Conservation (phyloP, 64 coral and sea anemone genomes). For the Dendrophyllia cribrosa region DNA sequence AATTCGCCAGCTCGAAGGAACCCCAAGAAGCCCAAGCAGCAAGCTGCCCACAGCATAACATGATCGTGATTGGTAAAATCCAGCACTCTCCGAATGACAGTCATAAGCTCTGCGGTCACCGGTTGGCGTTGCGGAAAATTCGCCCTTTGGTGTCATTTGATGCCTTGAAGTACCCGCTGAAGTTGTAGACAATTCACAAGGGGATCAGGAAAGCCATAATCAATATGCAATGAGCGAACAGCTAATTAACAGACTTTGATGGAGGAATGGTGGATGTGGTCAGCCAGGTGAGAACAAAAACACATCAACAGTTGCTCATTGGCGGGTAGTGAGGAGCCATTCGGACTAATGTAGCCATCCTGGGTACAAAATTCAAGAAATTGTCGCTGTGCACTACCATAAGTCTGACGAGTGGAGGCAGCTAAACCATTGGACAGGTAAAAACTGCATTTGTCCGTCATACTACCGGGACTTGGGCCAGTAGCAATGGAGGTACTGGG, state of each 20-base stretch:
- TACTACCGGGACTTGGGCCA: neutral
- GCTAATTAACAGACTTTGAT: conserved; percentile 27
- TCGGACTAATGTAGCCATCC: neutral
- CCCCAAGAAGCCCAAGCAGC: conserved; percentile 5
- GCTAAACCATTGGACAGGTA: conserved; percentile 8
- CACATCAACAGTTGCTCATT: neutral
- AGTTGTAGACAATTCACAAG: conserved; percentile 7
- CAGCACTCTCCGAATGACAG: neutral
- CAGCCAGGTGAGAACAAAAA: neutral
- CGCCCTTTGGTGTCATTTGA: neutral
- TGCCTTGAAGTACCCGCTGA: neutral
- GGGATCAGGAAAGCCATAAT: conserved; percentile 15
- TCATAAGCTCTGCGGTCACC: neutral
- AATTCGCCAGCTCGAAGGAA: neutral
- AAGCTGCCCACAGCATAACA: conserved; percentile 45
- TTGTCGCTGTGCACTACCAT: neutral
- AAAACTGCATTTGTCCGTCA: neutral
- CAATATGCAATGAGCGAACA: conserved; percentile 16
- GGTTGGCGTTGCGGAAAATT: neutral
- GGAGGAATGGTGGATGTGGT: neutral
- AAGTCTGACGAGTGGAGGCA: conserved; percentile 23
- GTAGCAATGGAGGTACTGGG: neutral
- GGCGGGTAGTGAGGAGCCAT: neutral
- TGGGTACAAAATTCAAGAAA: conserved; percentile 41
- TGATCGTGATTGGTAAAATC: neutral